Conservation (phyloP, 2,113 vertebrate species). For the Falcunculus frontatus region DNA sequence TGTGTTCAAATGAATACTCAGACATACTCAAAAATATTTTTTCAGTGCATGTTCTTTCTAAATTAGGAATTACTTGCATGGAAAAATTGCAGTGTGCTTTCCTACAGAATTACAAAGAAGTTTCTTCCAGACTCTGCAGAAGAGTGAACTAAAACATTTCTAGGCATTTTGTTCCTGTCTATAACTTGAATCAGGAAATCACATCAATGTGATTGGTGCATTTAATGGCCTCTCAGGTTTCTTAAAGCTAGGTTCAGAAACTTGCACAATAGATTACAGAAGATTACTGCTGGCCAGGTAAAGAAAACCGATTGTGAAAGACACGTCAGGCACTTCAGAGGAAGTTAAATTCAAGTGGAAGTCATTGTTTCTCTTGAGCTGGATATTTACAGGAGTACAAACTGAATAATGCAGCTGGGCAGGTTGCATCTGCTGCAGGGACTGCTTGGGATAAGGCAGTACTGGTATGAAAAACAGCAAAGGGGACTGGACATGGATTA, state of each 20-base stretch:
- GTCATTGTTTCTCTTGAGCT: background rate
- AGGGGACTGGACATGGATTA: background rate
- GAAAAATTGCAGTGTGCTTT: background rate
- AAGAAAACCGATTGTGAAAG: background rate
- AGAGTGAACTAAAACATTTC: background rate
- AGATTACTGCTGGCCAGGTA: background rate
- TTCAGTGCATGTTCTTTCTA: background rate
- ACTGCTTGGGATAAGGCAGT: background rate
- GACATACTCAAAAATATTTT: background rate
- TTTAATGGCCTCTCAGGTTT: background rate
- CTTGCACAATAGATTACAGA: background rate
- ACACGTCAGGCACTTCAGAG: fast-evolving
- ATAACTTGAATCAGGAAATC: background rate
- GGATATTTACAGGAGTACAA: background rate
- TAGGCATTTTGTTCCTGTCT: background rate
- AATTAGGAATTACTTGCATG: fast-evolving
- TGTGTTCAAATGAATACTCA: background rate
- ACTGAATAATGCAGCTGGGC: background rate
- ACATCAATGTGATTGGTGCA: fast-evolving
- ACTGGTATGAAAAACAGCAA: background rate
- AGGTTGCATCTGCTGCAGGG: background rate
- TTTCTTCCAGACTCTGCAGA: background rate
- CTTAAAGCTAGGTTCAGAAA: background rate
- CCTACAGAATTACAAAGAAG: background rate
- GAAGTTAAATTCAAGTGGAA: background rate